phyloP scores from a whole-genome alignment of 2,888 invertebrate species.

The Drosophila nr. perissopoda region DNA sequence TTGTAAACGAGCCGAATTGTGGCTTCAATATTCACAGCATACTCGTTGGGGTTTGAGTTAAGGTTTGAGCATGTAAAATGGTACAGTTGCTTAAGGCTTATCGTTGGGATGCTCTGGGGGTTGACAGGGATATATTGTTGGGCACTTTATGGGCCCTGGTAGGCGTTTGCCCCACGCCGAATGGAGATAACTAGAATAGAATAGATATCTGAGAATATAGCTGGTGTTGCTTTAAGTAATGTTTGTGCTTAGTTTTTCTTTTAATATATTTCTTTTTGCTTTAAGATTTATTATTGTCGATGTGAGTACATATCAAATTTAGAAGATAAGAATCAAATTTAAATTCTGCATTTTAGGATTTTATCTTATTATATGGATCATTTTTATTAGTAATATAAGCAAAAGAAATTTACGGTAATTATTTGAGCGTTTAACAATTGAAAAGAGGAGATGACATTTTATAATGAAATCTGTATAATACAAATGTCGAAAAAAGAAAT shows the following conservation, averaged over 20 bases:
- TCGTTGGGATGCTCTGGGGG: conserved; percentile 40
- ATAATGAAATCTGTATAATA: not conserved
- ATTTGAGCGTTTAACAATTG: not conserved
- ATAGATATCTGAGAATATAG: conserved; percentile 24
- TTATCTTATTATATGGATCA: not conserved
- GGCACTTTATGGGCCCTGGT: conserved; percentile 47
- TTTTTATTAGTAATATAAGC: not conserved
- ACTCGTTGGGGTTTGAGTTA: conserved; percentile 65
- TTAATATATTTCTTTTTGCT: not conserved
- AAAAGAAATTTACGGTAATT: not conserved
- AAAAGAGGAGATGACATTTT: not conserved
- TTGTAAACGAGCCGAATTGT: conserved; percentile 43
- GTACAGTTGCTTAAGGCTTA: conserved; percentile 74
- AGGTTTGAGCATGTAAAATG: conserved; percentile 76
- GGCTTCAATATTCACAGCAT: conserved; percentile 53
- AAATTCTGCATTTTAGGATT: not conserved
- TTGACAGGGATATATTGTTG: conserved; percentile 48
- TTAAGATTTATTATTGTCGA: not conserved
- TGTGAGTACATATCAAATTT: not conserved
- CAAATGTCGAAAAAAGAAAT: not conserved
- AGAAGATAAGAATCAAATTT: not conserved
- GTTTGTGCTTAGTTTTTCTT: not conserved
- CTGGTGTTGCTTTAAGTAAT: conserved; percentile 17
- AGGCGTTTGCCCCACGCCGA: conserved; percentile 61
- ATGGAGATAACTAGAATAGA: conserved; percentile 43